Percentiles rank a stretch among this genome's conserved stretches.
phyloP scores from a whole-genome alignment of 2,113 vertebrate species.

The Otocyon megalotis region DNA sequence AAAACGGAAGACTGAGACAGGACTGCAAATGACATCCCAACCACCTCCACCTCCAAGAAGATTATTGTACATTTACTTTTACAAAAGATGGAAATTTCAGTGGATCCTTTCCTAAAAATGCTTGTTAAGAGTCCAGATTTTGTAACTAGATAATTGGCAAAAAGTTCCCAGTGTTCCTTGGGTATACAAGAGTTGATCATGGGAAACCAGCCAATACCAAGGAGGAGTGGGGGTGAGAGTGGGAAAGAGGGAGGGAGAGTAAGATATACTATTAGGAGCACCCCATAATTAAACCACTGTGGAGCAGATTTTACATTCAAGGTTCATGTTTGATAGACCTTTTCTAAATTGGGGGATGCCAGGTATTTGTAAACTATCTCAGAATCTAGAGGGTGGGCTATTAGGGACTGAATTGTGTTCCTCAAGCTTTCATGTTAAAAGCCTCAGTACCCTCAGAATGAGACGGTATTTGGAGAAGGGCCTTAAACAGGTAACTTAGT shows the following conservation, averaged over 20 bases:
- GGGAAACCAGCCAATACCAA: neutral
- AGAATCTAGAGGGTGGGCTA: neutral
- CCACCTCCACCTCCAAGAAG: neutral
- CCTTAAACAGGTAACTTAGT: neutral
- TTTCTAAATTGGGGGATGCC: neutral
- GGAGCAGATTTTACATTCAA: neutral
- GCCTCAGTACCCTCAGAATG: neutral
- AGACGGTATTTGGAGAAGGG: neutral
- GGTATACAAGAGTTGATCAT: fast-evolving
- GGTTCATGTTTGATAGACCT: fast-evolving
- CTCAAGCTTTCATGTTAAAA: neutral
- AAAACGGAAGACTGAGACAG: neutral
- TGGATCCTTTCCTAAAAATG: neutral
- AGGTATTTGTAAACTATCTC: neutral
- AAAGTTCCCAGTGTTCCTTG: neutral
- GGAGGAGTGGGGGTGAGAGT: fast-evolving
- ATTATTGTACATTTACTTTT: neutral
- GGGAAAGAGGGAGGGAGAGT: neutral
- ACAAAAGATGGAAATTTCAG: conserved; percentile 18
- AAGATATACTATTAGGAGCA: neutral
- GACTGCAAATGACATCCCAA: neutral
- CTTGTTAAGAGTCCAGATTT: neutral
- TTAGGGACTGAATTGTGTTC: fast-evolving
- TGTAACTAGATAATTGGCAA: neutral
- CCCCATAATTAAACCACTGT: fast-evolving